Conservation (phyloP, 2,888 invertebrate species). For the Synanthedon andrenaeformis region DNA sequence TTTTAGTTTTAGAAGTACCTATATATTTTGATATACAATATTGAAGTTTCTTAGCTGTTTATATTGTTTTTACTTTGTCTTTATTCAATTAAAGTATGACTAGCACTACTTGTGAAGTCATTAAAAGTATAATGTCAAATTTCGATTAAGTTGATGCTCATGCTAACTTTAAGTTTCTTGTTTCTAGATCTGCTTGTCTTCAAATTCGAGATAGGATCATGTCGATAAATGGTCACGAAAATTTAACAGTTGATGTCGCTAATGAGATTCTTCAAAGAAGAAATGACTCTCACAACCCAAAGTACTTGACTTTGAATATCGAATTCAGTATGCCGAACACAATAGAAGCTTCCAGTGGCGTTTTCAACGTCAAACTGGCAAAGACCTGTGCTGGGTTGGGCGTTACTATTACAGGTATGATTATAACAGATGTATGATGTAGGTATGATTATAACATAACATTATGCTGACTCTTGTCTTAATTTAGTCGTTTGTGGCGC, state of each 20-base stretch:
- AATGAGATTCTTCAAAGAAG: slow-evolving; percentile 71
- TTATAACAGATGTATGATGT: background rate
- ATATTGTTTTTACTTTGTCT: no score
- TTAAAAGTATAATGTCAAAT: no score
- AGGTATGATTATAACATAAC: background rate
- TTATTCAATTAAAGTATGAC: no score
- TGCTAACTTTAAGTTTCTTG: background rate
- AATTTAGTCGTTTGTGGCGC: no score
- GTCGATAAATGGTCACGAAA: slow-evolving; percentile 84
- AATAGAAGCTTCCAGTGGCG: slow-evolving; percentile 90
- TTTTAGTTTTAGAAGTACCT: no score
- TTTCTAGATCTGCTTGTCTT: slow-evolving; percentile 76
- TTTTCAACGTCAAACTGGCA: slow-evolving; percentile 90
- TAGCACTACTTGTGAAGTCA: no score
- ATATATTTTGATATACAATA: no score
- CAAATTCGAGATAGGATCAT: slow-evolving; percentile 87
- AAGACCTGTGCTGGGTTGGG: slow-evolving; percentile 85
- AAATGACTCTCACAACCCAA: slow-evolving; percentile 67
- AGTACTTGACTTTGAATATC: slow-evolving; percentile 81
- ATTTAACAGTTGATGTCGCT: slow-evolving; percentile 72
- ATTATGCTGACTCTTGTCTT: no score
- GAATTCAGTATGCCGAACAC: slow-evolving; percentile 94
- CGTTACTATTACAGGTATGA: slow-evolving; percentile 84
- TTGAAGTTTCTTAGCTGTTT: no score
- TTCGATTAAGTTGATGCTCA: no score